Evolutionary conservation across 2,888 invertebrate species (phyloP), one percentile per base, ranked within the genome.

Genomic region (Galeopsomyia nigrocyanea): DNA sequence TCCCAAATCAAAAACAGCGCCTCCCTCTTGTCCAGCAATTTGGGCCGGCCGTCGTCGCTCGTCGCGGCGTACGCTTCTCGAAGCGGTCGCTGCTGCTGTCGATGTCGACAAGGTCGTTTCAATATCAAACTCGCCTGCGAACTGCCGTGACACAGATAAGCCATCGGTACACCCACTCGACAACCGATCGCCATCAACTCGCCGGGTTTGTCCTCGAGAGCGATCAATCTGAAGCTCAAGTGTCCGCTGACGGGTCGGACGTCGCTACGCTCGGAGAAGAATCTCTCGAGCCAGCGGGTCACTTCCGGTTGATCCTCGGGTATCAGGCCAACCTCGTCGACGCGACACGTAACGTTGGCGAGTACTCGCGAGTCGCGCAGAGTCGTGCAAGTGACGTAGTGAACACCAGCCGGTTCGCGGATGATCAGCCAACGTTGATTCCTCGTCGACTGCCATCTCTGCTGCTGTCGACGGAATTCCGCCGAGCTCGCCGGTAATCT

Each of bases 1-100:
- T 95, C 95, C 95, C 95, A 95, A 81, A 92, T 92, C 6, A 92
- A 90, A 81, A 95, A 95, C 0, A 95, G 87, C 0, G 94, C 94
- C 82, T 95, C 94, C 53, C 93, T 89, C 78, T 93, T 94, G 80
- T 94, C 70, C 10, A 73, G 47, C 19, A 26, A 17, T 68, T 16
- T 19, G 47, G 10, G n/a, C 9, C 19, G 55, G 26, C 49, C 7
- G 88, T 86, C 19, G 89, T 80, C 19, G 88, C 87, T 31, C 26
- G 26, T 26, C 3, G 3, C 26, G 26, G 26, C 26, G 26, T 2
- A 26, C 39, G 13, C 2, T 10, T 39, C 39, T 10, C 13, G 10
- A 7, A 39, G 39, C 39, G 39, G 39, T 10, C 7, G 39, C 39
- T 39, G 39, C 13, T 39, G 39, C 13, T 13, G 90, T 62, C 92